A percentile compares a stretch with the other conserved stretches of the same genome.
Evolutionary conservation across 1,140 invertebrate genomes (phyloP).

Genomic region (Cepaea nemoralis): DNA sequence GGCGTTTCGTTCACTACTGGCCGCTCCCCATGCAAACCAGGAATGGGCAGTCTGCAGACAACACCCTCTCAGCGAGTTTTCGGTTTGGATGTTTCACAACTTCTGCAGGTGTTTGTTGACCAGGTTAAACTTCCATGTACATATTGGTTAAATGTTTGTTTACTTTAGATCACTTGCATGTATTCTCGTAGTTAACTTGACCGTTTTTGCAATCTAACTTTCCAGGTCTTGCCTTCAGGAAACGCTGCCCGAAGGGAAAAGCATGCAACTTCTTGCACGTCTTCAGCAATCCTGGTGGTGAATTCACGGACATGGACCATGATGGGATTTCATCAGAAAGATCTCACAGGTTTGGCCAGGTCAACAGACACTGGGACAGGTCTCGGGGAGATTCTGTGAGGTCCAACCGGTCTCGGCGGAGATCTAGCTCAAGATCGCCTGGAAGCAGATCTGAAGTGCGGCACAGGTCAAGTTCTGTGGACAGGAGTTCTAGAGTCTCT

Average conservation of each 20-base stretch:
- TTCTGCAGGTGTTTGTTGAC: no score
- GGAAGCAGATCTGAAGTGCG: neutral
- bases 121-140: no score
- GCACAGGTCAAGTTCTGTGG: constrained; percentile 33
- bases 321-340: constrained; percentile 51
- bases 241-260: constrained; percentile 87
- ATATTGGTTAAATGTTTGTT: no score
- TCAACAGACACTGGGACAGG: constrained; percentile 28
- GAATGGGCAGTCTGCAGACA: no score
- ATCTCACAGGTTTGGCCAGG: constrained; percentile 8
- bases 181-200: no score
- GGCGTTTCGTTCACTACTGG: no score
- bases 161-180: no score
- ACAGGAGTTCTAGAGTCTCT: constrained; percentile 40
- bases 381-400: neutral
- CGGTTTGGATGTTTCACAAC: no score
- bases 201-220: constrained; percentile 46
- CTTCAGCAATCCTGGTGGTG: constrained; percentile 85
- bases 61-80: no score
- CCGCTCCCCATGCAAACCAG: no score
- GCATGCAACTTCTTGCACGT: constrained; percentile 92
- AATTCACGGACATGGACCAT: constrained; percentile 72
- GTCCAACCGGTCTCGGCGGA: neutral
- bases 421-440: constrained; percentile 32
- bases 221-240: constrained; percentile 79